Conservation (phyloP, 1,140 invertebrate species). For the Drosophila virilis region DNA sequence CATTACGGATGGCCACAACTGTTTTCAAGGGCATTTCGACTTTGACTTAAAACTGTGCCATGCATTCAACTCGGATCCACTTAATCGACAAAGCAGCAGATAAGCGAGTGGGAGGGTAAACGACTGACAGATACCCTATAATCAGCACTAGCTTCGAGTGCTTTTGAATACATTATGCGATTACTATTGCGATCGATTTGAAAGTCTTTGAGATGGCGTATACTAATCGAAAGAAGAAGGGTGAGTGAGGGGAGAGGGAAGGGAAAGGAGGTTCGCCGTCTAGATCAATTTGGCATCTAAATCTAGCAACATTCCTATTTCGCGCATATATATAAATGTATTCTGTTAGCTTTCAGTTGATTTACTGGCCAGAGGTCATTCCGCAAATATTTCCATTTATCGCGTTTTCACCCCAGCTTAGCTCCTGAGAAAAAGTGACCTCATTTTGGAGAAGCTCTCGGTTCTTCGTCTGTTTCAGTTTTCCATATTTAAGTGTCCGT, state of each 20-base stretch:
- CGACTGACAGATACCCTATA: too few species aligned
- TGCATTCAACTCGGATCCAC: background rate
- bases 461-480: conserved; percentile 50
- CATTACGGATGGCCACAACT: conserved; percentile 34
- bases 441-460: conserved; percentile 59
- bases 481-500: conserved; percentile 77
- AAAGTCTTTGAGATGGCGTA: too few species aligned
- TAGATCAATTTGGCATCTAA: too few species aligned
- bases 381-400: conserved; percentile 59
- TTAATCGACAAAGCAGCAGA: background rate
- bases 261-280: too few species aligned
- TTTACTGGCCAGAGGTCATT: conserved; percentile 32
- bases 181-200: too few species aligned
- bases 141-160: too few species aligned
- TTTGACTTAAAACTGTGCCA: conserved; percentile 16
- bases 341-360: conserved; percentile 17
- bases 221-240: too few species aligned
- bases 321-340: background rate
- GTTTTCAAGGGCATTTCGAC: conserved; percentile 35
- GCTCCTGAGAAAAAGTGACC: conserved; percentile 57
- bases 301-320: too few species aligned
- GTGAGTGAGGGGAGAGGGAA: too few species aligned
- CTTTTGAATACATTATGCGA: too few species aligned
- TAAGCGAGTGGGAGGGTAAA: too few species aligned
- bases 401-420: background rate